phyloP scores from a whole-genome alignment of 1,140 invertebrate species.

The Bombus breviceps region DNA sequence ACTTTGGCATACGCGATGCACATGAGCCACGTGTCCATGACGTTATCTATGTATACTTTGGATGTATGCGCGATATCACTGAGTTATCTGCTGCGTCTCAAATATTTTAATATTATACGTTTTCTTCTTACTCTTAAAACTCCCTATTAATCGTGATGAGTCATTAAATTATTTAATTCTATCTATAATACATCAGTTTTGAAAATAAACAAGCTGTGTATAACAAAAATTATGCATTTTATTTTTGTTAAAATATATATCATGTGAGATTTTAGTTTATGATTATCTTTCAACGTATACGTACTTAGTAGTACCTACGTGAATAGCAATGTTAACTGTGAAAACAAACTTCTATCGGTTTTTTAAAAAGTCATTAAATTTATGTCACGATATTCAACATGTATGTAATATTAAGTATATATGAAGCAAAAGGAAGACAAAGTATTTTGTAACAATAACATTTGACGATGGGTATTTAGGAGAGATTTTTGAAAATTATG shows the following conservation, averaged over 20 bases:
- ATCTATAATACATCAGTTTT: neutral
- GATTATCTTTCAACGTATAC: neutral
- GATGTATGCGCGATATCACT: slow-evolving; percentile 22
- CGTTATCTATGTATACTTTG: slow-evolving; percentile 15
- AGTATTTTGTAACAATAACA: neutral
- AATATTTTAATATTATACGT: neutral
- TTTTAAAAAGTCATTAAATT: neutral
- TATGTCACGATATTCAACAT: neutral
- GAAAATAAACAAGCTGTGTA: no score
- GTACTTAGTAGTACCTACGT: no score
- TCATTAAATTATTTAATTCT: neutral
- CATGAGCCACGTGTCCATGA: slow-evolving; percentile 49
- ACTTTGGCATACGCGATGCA: neutral
- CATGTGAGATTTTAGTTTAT: slow-evolving; percentile 13
- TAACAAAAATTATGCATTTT: neutral
- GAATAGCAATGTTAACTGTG: neutral
- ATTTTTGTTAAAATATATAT: neutral
- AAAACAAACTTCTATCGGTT: neutral
- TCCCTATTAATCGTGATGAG: neutral
- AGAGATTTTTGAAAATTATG: neutral
- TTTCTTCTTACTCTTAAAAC: neutral
- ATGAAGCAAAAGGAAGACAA: neutral
- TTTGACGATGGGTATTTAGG: neutral
- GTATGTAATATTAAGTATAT: neutral
- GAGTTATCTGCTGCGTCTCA: neutral